Base-by-base conservation (phyloP, 2,797 vertebrate species). In the Hydrocynus forskahlii region DNA sequence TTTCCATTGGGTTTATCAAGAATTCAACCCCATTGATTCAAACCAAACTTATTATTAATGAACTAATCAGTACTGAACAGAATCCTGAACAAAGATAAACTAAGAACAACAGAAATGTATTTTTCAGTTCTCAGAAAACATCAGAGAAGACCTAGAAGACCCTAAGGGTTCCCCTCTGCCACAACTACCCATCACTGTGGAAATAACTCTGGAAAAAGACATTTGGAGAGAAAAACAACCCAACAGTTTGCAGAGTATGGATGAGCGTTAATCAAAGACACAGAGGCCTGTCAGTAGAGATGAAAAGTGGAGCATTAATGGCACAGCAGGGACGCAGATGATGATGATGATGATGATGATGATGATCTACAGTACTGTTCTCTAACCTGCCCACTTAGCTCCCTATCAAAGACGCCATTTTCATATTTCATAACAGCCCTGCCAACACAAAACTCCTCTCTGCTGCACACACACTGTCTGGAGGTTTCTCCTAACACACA, bases 151-250 rank as follows among this genome's bases (percentile, higher is more conserved):
- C 43, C 43, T 45, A 45, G 43, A 45, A 45, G 43, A 10, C 43
- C 43, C 43, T 45, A 6, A 45, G 43, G 43, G 43, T 45, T 45
- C 43, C 43, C 43, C 29, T 29, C 29, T 29, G 29, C 29, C 29
- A 45, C 1, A 45, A 7, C 43, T 45, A 45, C 43, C 6, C 6
- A 6, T 7, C 43, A 45, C 6, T 45, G 43, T 45, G 43, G 43
- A 45, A 10, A 45, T 45, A 45, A 45, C 43, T 10, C 43, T 7
- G 77, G 62, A 77, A 84, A 86, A 23, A 10, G 50, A 21, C 7
- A 54, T 10, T 25, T 25, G 76, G 62, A 87, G 87, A 79, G 87
- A 88, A 86, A 88, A 76, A 29, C 29, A 29, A 29, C 29, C 29
- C 29, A 29, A 1, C 29, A 29, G 29, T 29, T 29, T 29, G 29